Base-by-base conservation (phyloP, 2,113 vertebrate species). In the Anhinga anhinga region DNA sequence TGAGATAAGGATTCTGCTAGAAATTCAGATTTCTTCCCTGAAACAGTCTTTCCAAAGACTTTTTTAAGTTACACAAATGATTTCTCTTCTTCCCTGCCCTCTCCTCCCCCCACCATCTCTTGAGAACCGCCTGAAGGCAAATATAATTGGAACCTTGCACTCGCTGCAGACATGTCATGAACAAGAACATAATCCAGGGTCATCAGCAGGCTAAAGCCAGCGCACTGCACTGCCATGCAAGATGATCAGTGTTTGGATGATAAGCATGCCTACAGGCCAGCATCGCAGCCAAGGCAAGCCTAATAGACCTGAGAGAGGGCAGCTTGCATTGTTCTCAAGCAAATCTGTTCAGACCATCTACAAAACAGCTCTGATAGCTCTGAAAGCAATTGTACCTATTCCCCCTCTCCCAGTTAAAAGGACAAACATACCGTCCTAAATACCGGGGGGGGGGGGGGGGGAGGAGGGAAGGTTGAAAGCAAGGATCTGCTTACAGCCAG, bases 131-230 rank as follows among this genome's bases (percentile, higher is more conserved):
- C 95, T 62, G 89, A 80, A 95, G 94, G 94, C 91, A 91, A 80
- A 97, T 89, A 91, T 92, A 95, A 95, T 93, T 93, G 93, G 89
- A 95, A 95, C 87, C 89, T 82, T 92, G 95, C 95, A 82, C 96
- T 91, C 9, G 2, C 62, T 82, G 66, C 86, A 93, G 93, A 93
- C 86, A 91, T 84, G 90, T 84, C 88, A 90, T n/a, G 83, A 85
- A 44, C 73, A 94, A 86, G 95, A 94, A 96, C 47, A 80, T 91
- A 94, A 95, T 91, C 91, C 93, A 74, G 94, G 94, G 91, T 93
- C 94, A 93, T 4, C 61, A 61, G 29, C 88, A 56, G 86, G 91
- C 88, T 95, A 94, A 50, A 84, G 69, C 15, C 87, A 91, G 80
- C 4, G 8, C 59, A 6, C 73, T 59, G 81, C 63, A 3, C 55